Evolutionary conservation across 2,113 vertebrate genomes (phyloP).

Genomic region (Platichthys flesus): DNA sequence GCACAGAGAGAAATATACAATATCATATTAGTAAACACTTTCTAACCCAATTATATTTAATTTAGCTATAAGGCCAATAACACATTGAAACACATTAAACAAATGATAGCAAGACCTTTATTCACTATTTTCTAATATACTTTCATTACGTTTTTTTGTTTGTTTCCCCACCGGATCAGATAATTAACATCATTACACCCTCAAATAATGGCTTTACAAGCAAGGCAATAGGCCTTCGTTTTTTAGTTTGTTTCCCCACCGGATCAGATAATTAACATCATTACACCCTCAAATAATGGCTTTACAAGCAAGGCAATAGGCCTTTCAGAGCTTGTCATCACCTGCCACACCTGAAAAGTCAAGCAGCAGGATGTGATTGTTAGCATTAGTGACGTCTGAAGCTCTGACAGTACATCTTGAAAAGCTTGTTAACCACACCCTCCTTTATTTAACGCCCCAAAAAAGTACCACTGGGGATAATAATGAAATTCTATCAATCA

Average conservation of each 20-base stretch:
- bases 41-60: no score
- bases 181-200: background rate
- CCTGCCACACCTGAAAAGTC: slow-evolving; percentile 17
- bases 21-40: no score
- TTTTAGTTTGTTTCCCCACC: no score
- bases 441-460: background rate
- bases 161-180: background rate
- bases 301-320: background rate
- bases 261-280: background rate
- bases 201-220: background rate
- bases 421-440: slow-evolving; percentile 15
- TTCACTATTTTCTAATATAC: background rate
- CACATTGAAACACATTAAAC: no score
- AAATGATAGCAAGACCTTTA: background rate
- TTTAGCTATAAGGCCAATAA: no score
- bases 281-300: background rate
- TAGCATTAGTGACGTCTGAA: background rate
- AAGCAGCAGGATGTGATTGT: slow-evolving; percentile 26
- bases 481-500: background rate
- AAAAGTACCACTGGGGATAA: background rate
- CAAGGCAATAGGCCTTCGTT: background rate
- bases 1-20: no score
- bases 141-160: no score
- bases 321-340: background rate
- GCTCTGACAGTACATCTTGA: background rate